These are phyloP conservation scores for Origma solitaria DNA, from an alignment of 2,113 vertebrate genomes.

Conservation along the genomic window DNA sequence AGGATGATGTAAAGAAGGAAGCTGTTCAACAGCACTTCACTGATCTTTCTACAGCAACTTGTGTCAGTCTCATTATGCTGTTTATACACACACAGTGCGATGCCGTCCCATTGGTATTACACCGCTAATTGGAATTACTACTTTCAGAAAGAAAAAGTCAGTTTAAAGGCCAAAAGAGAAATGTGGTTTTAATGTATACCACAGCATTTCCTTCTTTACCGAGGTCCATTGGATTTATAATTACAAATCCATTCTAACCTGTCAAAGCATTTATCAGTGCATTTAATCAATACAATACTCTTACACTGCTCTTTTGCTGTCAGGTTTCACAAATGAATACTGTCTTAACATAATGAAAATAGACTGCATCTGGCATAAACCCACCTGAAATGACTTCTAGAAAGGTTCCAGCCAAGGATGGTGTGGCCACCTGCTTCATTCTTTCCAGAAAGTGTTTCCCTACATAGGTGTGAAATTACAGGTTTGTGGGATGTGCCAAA, in stretches of 20 bases:
- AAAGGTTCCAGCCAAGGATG: neutral
- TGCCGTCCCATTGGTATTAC: constrained; percentile 21
- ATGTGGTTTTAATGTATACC: neutral
- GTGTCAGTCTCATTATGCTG: constrained; percentile 47
- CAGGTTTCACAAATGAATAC: neutral
- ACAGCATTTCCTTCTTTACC: neutral
- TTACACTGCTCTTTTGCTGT: neutral
- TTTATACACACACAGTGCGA: constrained; percentile 41
- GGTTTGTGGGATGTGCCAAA: neutral
- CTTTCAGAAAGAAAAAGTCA: neutral
- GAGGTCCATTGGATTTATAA: neutral
- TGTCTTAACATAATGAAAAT: neutral
- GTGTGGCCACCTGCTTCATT: neutral
- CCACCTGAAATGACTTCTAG: neutral
- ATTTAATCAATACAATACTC: neutral
- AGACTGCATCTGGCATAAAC: neutral
- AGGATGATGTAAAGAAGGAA: constrained; percentile 58
- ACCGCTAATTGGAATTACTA: neutral
- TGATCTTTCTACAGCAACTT: constrained; percentile 32
- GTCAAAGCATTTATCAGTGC: neutral
- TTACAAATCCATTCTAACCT: neutral
- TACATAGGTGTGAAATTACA: neutral
- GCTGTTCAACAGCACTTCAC: constrained; percentile 57
- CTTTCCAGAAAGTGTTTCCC: neutral
- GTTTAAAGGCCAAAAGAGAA: neutral